Conservation (phyloP, 2,888 invertebrate genomes). For the Nowickia ferox region DNA sequence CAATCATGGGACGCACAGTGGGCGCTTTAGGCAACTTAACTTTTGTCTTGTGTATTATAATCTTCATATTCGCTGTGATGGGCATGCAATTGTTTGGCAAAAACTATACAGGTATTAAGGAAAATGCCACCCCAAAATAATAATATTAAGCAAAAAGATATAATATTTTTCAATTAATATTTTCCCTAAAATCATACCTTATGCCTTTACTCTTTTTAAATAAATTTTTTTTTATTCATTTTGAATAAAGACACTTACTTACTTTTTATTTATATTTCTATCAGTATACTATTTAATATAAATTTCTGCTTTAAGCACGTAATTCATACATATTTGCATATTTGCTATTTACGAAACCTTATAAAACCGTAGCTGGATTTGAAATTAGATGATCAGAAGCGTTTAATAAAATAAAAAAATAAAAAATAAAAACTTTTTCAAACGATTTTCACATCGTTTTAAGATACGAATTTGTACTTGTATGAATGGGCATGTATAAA, state of each 20-base stretch:
- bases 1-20: slow-evolving; percentile 99
- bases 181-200: slow-evolving; percentile 62
- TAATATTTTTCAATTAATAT: slow-evolving; percentile 36
- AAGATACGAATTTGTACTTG: slow-evolving; percentile 31
- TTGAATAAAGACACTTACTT: slow-evolving; percentile 48
- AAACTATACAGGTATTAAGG: slow-evolving; percentile 88
- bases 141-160: not conserved
- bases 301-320: slow-evolving; percentile 78
- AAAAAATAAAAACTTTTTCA: not conserved
- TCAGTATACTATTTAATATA: not conserved
- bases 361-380: slow-evolving; percentile 64
- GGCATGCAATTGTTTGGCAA: slow-evolving; percentile 99
- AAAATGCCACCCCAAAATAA: slow-evolving; percentile 47
- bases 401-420: not conserved
- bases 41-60: slow-evolving; percentile 98
- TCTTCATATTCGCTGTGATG: slow-evolving; percentile 99
- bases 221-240: slow-evolving; percentile 50
- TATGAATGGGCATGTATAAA: slow-evolving; percentile 61
- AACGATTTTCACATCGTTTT: slow-evolving; percentile 36
- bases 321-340: slow-evolving; percentile 73
- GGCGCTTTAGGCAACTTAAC: slow-evolving; percentile 99
- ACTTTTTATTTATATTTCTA: slow-evolving; percentile 56
- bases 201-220: slow-evolving; percentile 65
- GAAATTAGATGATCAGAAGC: slow-evolving; percentile 26
- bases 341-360: slow-evolving; percentile 55